Base-by-base conservation (phyloP, 2,113 vertebrate species). In the Poecilia latipinna region DNA sequence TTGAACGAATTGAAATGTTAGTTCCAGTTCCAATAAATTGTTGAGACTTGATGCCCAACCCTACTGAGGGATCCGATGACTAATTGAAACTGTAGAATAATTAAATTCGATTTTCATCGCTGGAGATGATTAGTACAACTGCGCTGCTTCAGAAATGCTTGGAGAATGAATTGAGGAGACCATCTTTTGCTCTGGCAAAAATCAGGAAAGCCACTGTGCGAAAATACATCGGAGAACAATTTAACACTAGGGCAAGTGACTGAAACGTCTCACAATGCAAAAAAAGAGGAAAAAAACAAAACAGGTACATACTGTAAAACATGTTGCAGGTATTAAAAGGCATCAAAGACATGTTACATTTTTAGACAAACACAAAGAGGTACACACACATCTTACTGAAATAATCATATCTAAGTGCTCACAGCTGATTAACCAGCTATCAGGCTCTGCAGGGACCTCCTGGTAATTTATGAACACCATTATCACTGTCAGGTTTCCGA, bases 401-500 rank as follows among this genome's bases (percentile, higher is more conserved):
- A 72, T 70, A 78, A 67, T 65, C 24, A 76, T 62, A 70, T 82
- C 29, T 29, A 82, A 78, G 42, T 68, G 70, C 61, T 77, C 37
- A 78, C 79, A 78, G 82, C 32, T 76, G 78, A 90, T 89, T 85
- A 86, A 83, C 61, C 57, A 78, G 77, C 79, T 64, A 80, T 79
- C 78, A 81, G 72, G 33, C 24, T 37, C 69, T 68, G 69, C 80
- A 54, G 82, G 84, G 77, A 75, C 74, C 35, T 44, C 67, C 33
- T 44, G 65, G 51, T 87, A 75, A 77, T 82, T 84, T 77, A 84
- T 67, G 77, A 72, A 68, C 67, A 51, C 44, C 33, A 81, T 87
- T 82, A 82, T 71, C 80, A 82, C 75, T 1, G 15, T 68, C 32
- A 81, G 48, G 72, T 80, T 69, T 28, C 48, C 61, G 48, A 67